These are phyloP conservation scores for Herminia tarsipennalis DNA, from an alignment of 2,888 invertebrate species.

Conservation along the genomic window DNA sequence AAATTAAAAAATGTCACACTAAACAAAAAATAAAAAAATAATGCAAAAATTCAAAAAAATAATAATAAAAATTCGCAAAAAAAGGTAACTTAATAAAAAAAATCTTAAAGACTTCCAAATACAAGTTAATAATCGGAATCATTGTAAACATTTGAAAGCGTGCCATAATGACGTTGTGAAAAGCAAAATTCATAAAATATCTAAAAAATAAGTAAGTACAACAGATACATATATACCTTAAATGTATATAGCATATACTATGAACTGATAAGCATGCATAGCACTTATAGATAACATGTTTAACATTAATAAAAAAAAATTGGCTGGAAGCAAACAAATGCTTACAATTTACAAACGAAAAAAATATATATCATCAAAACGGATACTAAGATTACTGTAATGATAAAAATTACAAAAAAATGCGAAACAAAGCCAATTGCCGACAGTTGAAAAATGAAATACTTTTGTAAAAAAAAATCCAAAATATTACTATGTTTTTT, in stretches of 20 bases:
- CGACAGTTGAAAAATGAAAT: not conserved
- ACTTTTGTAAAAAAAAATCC: slow-evolving; percentile 23
- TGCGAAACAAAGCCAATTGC: slow-evolving; percentile 18
- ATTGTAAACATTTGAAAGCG: slow-evolving; percentile 86
- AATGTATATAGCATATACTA: slow-evolving; percentile 77
- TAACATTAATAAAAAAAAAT: slow-evolving; percentile 49
- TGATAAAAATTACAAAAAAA: slow-evolving; percentile 32
- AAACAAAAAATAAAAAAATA: not conserved
- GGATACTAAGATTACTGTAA: slow-evolving; percentile 41
- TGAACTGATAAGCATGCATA: slow-evolving; percentile 86
- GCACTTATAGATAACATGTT: slow-evolving; percentile 65
- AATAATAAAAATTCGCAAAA: slow-evolving; percentile 4
- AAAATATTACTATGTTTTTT: slow-evolving; percentile 10
- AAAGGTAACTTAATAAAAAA: slow-evolving; percentile 4
- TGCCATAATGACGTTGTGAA: slow-evolving; percentile 78
- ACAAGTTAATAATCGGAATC: slow-evolving; percentile 59
- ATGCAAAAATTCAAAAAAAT: slow-evolving; percentile 1
- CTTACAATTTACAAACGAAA: slow-evolving; percentile 84
- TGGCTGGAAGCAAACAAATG: slow-evolving; percentile 84
- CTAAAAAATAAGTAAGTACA: slow-evolving; percentile 83
- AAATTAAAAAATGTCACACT: slow-evolving; percentile 1
- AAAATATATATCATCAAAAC: slow-evolving; percentile 40
- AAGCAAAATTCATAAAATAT: slow-evolving; percentile 63
- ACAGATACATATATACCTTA: slow-evolving; percentile 79
- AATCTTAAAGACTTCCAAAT: slow-evolving; percentile 74